A percentile compares a stretch with the other conserved stretches of the same genome.
phyloP scores from a whole-genome alignment of 2,888 invertebrate genomes.

The Cheilosia vernalis region DNA sequence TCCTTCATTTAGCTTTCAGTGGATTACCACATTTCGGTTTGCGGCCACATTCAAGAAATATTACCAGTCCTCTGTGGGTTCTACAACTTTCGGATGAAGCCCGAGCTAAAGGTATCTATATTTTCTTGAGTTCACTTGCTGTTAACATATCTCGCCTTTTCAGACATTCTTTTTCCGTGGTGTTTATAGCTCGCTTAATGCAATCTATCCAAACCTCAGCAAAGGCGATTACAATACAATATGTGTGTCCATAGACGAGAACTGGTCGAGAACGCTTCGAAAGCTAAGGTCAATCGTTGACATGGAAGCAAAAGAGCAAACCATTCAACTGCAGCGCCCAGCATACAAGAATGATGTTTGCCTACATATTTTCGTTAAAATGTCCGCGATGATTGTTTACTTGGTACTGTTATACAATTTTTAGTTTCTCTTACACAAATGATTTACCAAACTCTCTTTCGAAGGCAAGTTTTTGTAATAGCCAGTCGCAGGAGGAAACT shows the following conservation, averaged over 20 bases:
- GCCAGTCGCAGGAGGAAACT: conserved; percentile 32
- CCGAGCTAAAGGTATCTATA: conserved; percentile 77
- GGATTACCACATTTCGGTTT: conserved; percentile 79
- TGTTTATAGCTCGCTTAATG: conserved; percentile 77
- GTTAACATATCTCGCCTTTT: neutral
- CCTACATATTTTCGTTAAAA: conserved; percentile 77
- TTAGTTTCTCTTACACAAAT: neutral
- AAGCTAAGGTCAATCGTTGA: conserved; percentile 79
- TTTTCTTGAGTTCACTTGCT: no score
- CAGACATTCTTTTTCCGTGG: conserved; percentile 78
- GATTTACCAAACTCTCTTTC: neutral
- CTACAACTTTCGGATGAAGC: conserved; percentile 78
- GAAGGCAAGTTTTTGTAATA: conserved; percentile 79
- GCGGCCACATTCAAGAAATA: conserved; percentile 78
- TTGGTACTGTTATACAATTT: conserved; percentile 77
- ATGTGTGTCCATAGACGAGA: conserved; percentile 76
- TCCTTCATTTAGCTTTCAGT: conserved; percentile 77
- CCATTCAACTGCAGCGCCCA: conserved; percentile 74
- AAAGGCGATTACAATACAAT: conserved; percentile 77
- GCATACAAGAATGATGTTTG: conserved; percentile 76
- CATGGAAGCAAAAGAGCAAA: conserved; percentile 79
- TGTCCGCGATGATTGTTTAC: conserved; percentile 79
- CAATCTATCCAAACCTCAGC: conserved; percentile 79
- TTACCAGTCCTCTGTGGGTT: conserved; percentile 79
- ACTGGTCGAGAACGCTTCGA: conserved; percentile 78